Conservation (phyloP, 2,888 invertebrate genomes). For the Kryphioiulus occultus region DNA sequence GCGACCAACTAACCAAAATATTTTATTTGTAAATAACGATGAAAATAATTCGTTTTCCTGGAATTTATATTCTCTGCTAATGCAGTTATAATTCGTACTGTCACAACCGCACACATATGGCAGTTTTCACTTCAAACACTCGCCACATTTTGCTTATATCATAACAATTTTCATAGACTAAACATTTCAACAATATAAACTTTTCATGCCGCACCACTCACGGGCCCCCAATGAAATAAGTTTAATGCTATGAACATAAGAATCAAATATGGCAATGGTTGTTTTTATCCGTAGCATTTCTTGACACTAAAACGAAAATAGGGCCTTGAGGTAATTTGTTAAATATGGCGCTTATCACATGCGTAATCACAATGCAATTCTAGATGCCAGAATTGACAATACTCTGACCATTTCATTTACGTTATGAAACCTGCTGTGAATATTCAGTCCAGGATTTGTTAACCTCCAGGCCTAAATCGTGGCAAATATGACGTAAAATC, state of each 20-base stretch:
- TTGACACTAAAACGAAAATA: not conserved
- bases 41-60: not conserved
- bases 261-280: not conserved
- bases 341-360: not conserved
- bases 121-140: not conserved
- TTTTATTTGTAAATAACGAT: too few relatives aligned
- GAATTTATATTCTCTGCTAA: not conserved
- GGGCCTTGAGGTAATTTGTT: not conserved
- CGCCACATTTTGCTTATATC: not conserved
- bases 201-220: not conserved
- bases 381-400: slow-evolving; percentile 4
- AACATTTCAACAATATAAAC: slow-evolving; percentile 17
- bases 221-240: not conserved
- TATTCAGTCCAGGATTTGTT: slow-evolving; percentile 15
- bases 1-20: too few relatives aligned
- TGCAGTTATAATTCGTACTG: not conserved
- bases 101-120: not conserved
- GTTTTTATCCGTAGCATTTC: not conserved
- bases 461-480: slow-evolving; percentile 10
- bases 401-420: not conserved
- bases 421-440: not conserved
- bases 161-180: not conserved
- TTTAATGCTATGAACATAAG: not conserved
- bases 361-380: not conserved
- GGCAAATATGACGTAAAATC: slow-evolving; percentile 10